phyloP scores from a whole-genome alignment of 2,888 invertebrate species.

The Silvanus unidentatus region DNA sequence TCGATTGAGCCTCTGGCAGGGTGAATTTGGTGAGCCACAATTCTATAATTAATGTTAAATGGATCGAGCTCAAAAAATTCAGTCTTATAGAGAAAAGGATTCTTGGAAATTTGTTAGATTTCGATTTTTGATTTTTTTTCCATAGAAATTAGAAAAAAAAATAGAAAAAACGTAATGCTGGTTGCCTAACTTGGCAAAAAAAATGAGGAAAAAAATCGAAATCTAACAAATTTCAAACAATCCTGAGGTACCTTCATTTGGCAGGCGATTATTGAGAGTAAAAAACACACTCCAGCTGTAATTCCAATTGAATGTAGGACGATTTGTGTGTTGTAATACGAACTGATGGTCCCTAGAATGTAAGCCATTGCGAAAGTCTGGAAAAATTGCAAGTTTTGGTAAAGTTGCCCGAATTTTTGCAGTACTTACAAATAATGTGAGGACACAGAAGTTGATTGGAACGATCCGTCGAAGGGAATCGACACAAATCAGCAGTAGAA shows the following conservation, averaged over 20 bases:
- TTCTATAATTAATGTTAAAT: too few relatives aligned
- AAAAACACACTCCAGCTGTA: not conserved
- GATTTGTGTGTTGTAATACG: not conserved
- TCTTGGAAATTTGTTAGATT: too few relatives aligned
- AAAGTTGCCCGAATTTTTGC: not conserved
- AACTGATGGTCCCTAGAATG: not conserved
- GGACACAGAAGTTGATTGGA: not conserved
- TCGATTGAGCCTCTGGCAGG: too few relatives aligned
- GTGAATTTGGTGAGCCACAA: too few relatives aligned
- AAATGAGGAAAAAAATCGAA: too few relatives aligned
- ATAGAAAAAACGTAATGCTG: too few relatives aligned
- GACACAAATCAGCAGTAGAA: not conserved
- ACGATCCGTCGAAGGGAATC: not conserved
- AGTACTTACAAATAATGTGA: not conserved
- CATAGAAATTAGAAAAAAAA: too few relatives aligned
- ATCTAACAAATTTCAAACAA: too few relatives aligned
- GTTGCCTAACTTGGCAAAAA: too few relatives aligned
- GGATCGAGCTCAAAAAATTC: too few relatives aligned
- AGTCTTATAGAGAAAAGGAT: too few relatives aligned
- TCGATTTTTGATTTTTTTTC: too few relatives aligned
- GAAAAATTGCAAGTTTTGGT: not conserved
- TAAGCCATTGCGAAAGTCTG: not conserved
- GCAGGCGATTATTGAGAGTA: not conserved
- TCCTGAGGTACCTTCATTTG: not conserved
- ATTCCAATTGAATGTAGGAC: not conserved